A percentile compares a stretch with the other conserved stretches of the same genome.
phyloP scores from a whole-genome alignment of 1,140 invertebrate genomes.

The Drosophila saltans region DNA sequence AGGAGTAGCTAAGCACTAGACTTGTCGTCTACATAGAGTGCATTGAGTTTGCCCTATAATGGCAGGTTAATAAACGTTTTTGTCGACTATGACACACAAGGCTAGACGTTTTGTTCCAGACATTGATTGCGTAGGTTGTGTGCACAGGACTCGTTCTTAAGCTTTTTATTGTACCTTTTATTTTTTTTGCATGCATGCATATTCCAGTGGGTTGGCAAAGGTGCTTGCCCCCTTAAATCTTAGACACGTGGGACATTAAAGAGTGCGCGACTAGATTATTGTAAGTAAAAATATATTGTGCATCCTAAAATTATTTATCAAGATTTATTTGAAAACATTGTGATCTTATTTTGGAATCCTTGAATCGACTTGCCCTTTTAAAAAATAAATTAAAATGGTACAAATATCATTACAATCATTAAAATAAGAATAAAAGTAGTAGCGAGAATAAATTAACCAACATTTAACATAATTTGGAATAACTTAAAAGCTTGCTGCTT shows the following conservation, averaged over 20 bases:
- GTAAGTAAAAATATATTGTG: no score
- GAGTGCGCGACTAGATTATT: background rate
- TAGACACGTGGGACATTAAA: background rate
- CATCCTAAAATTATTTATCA: background rate
- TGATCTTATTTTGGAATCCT: no score
- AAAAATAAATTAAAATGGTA: no score
- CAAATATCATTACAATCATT: no score
- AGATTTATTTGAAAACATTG: background rate
- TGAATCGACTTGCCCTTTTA: no score
- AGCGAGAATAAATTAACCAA: no score
- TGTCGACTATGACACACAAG: slow-evolving; percentile 51
- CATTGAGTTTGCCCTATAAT: slow-evolving; percentile 60
- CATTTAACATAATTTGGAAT: no score
- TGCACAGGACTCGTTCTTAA: background rate
- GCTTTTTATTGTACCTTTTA: background rate
- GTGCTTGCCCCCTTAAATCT: background rate
- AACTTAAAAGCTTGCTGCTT: no score
- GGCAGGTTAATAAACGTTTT: slow-evolving; percentile 78
- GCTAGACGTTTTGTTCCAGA: slow-evolving; percentile 29
- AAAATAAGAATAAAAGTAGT: no score
- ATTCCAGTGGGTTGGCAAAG: background rate
- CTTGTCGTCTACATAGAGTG: slow-evolving; percentile 49
- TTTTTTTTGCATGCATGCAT: slow-evolving; percentile 1
- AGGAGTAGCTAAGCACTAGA: slow-evolving; percentile 16
- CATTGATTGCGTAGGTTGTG: slow-evolving; percentile 2